These are phyloP conservation scores for Sclerurus mexicanus DNA, from an alignment of 2,113 vertebrate species.

Conservation along the genomic window DNA sequence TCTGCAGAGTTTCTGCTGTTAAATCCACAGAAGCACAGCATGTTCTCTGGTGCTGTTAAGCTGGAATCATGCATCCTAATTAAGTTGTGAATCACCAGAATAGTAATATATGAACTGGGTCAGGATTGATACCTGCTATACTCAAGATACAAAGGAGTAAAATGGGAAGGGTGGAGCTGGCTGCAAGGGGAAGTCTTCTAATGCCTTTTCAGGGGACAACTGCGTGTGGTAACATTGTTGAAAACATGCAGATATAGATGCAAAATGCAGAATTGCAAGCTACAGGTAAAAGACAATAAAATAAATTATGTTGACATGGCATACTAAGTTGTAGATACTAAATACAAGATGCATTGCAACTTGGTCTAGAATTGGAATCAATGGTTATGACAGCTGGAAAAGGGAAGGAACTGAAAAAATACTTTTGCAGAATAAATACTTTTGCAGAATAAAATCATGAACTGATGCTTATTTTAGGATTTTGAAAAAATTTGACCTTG, in stretches of 20 bases:
- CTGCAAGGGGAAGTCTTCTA: not conserved
- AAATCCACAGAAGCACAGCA: not conserved
- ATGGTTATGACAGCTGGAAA: not conserved
- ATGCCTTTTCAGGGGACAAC: not conserved
- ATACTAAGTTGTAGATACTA: not conserved
- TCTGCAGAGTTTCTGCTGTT: not conserved
- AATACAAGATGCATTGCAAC: not conserved
- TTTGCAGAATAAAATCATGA: not conserved
- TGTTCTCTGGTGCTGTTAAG: not conserved
- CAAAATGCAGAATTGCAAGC: not conserved
- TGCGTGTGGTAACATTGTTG: not conserved
- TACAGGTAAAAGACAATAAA: not conserved
- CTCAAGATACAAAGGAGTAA: not conserved
- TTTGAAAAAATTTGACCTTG: not conserved
- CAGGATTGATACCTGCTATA: not conserved
- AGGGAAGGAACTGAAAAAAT: not conserved
- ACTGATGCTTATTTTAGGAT: not conserved
- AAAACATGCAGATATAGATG: not conserved
- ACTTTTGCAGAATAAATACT: not conserved
- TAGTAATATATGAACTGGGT: not conserved
- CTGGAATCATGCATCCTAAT: not conserved
- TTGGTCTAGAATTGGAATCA: not conserved
- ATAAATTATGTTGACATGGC: not conserved
- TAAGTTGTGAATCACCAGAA: not conserved
- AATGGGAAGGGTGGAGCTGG: not conserved